phyloP scores from a whole-genome alignment of 2,888 invertebrate species.

The Lasiommata megera region DNA sequence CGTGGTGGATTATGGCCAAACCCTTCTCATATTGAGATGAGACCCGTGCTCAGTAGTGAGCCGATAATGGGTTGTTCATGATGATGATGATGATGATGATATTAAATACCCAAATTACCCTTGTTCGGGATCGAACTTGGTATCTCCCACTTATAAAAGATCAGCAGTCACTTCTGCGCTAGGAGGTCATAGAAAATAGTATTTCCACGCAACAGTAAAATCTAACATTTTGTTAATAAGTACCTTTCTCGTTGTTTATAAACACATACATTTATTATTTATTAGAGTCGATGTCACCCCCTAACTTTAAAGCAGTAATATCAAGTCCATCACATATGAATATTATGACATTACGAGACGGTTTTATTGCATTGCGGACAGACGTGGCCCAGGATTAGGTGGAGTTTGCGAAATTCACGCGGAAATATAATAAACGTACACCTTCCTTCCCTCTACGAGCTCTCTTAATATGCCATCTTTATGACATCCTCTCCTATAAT shows the following conservation, averaged over 20 bases:
- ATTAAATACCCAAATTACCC: too few species aligned
- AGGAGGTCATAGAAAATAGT: too few species aligned
- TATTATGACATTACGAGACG: slow-evolving; percentile 68
- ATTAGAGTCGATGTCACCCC: slow-evolving; percentile 48
- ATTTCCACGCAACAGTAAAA: too few species aligned
- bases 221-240: too few species aligned
- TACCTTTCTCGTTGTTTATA: not conserved
- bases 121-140: too few species aligned
- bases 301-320: slow-evolving; percentile 56
- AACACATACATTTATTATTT: slow-evolving; percentile 15
- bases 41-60: too few species aligned
- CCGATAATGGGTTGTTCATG: too few species aligned
- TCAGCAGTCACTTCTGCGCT: too few species aligned
- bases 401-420: slow-evolving; percentile 42
- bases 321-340: slow-evolving; percentile 69
- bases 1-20: too few species aligned
- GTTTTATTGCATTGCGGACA: slow-evolving; percentile 70
- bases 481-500: slow-evolving; percentile 43
- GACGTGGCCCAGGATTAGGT: slow-evolving; percentile 64
- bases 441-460: slow-evolving; percentile 40
- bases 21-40: too few species aligned
- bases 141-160: too few species aligned
- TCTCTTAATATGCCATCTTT: slow-evolving; percentile 49
- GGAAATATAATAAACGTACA: slow-evolving; percentile 60
- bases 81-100: too few species aligned